Percentiles rank a stretch among this genome's conserved stretches.
Evolutionary conservation across 1,140 invertebrate species (phyloP).

Genomic region (Drosophila azteca): DNA sequence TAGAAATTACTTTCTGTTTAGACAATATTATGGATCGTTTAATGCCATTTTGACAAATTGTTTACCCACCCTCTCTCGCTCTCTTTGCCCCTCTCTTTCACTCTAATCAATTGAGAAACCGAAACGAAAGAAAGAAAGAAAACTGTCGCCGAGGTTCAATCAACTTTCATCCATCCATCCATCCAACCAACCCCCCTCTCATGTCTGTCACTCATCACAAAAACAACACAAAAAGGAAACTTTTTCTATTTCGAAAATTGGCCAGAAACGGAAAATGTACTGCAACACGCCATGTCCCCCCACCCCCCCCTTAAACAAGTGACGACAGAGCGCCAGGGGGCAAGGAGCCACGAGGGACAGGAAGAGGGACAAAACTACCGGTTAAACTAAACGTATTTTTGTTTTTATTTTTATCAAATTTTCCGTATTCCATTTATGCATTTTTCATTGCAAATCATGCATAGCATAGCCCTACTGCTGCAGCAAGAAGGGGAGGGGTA

Average conservation of each 20-base stretch:
- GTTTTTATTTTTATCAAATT: constrained; percentile 50
- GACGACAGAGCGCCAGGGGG: not conserved
- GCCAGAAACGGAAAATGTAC: constrained; percentile 63
- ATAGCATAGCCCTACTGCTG: constrained; percentile 4
- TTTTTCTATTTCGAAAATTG: constrained; percentile 76
- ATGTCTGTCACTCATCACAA: constrained; percentile 32
- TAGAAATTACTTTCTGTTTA: constrained; percentile 58
- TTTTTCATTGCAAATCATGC: constrained; percentile 61
- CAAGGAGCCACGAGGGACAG: no score
- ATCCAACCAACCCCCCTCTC: not conserved
- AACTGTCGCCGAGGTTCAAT: constrained; percentile 57
- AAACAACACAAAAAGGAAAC: constrained; percentile 46
- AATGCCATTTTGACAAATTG: constrained; percentile 53
- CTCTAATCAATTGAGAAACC: constrained; percentile 59
- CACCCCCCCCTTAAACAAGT: constrained; percentile 5
- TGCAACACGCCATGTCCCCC: constrained; percentile 56
- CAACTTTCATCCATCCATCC: constrained; percentile 22
- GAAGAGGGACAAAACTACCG: constrained; percentile 6
- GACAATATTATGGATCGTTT: constrained; percentile 60
- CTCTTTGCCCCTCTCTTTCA: constrained; percentile 50
- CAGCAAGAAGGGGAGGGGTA: not conserved
- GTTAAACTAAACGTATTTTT: constrained; percentile 35
- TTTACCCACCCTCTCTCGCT: constrained; percentile 51
- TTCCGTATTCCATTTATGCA: constrained; percentile 57
- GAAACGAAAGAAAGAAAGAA: constrained; percentile 1